phyloP scores from a whole-genome alignment of 2,113 vertebrate genomes.

The Arenaria interpres region DNA sequence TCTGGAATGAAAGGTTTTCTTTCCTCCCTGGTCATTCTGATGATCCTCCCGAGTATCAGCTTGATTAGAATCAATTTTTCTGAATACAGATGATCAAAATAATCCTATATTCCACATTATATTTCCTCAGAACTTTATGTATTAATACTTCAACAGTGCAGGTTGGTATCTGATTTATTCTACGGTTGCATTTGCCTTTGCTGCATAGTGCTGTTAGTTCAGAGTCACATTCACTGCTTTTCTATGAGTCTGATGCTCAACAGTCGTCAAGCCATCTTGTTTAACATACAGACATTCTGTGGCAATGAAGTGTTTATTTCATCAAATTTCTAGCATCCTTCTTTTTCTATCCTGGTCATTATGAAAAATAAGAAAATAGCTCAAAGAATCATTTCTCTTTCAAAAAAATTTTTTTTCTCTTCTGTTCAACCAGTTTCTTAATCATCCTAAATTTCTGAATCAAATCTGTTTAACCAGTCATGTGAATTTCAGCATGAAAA shows the following conservation, averaged over 20 bases:
- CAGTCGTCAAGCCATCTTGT: not conserved
- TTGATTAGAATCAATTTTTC: not conserved
- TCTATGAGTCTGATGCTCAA: not conserved
- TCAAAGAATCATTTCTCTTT: not conserved
- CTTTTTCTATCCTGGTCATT: not conserved
- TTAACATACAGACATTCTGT: not conserved
- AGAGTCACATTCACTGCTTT: not conserved
- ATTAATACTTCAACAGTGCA: not conserved
- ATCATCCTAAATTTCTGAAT: not conserved
- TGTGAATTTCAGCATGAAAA: not conserved
- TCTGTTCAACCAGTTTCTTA: not conserved
- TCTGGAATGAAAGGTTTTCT: not conserved
- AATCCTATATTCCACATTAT: not conserved
- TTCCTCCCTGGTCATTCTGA: not conserved
- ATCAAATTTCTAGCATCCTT: not conserved
- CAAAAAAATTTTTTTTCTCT: not conserved
- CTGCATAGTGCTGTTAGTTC: not conserved
- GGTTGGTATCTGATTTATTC: not conserved
- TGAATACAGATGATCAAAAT: not conserved
- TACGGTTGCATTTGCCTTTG: not conserved
- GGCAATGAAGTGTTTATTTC: not conserved
- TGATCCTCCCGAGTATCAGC: not conserved
- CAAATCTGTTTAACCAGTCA: not conserved
- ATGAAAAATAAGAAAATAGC: not conserved
- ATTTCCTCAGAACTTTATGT: not conserved